phyloP scores from a whole-genome alignment of 1,140 invertebrate genomes.

The Lepidurus packardi region DNA sequence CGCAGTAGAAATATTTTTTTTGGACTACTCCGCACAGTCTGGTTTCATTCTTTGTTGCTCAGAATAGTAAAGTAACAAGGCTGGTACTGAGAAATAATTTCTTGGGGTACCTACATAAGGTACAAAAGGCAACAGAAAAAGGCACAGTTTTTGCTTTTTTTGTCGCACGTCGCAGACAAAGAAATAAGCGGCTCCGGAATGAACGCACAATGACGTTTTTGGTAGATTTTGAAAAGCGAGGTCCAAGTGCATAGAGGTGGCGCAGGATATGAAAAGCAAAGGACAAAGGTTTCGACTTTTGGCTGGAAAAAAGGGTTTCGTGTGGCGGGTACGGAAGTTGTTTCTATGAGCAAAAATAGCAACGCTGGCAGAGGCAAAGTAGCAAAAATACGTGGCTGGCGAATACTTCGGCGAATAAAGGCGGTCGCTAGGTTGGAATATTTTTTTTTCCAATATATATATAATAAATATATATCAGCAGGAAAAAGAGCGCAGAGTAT shows the following conservation, averaged over 20 bases:
- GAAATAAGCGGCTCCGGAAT: not conserved
- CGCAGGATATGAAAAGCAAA: constrained; percentile 27
- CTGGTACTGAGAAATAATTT: not conserved
- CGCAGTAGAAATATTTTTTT: not conserved
- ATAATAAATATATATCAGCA: constrained; percentile 4
- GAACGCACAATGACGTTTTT: not conserved
- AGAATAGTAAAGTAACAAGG: not conserved
- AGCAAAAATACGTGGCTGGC: constrained; percentile 23
- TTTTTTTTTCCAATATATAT: not conserved
- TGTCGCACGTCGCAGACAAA: constrained; percentile 3
- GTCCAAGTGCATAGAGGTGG: constrained; percentile 7
- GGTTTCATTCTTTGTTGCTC: not conserved
- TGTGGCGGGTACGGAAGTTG: no score
- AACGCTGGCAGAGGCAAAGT: constrained; percentile 10
- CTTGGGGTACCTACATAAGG: not conserved
- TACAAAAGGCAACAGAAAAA: not conserved
- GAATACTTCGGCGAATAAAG: constrained; percentile 3
- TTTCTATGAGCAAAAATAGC: constrained; percentile 18
- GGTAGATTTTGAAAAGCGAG: constrained; percentile 24
- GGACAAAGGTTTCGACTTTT: not conserved
- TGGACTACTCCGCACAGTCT: not conserved
- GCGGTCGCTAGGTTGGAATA: not conserved
- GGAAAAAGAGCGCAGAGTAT: constrained; percentile 21
- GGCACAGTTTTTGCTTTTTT: not conserved
- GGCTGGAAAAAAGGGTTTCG: no score